A percentile compares a stretch with the other conserved stretches of the same genome.
These are phyloP conservation scores for Agrotis puta DNA, from an alignment of 2,888 invertebrate genomes.

Conservation along the genomic window DNA sequence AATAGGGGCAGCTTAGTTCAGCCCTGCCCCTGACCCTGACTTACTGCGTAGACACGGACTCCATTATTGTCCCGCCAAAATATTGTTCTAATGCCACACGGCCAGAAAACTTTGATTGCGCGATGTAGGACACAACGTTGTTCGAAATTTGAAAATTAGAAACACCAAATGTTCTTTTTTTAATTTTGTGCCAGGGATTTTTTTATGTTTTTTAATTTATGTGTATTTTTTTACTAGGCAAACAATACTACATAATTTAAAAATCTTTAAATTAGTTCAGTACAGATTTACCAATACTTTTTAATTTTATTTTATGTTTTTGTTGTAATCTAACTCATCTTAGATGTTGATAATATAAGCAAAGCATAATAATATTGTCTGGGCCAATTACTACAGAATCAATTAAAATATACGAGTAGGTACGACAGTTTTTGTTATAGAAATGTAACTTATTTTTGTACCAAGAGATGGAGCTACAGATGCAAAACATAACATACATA, in stretches of 20 bases:
- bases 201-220: not conserved
- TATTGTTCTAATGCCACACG: not conserved
- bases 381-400: not conserved
- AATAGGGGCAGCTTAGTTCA: constrained; percentile 14
- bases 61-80: not conserved
- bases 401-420: no score
- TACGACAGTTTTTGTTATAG: not conserved
- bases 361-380: no score
- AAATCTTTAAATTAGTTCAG: no score
- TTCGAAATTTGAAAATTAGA: constrained; percentile 15
- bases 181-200: not conserved
- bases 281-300: not conserved
- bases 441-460: not conserved
- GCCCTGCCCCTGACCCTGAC: constrained; percentile 42
- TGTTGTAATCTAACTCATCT: not conserved
- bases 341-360: not conserved
- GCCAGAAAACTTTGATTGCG: constrained; percentile 49
- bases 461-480: constrained; percentile 1
- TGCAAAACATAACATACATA: not conserved
- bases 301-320: not conserved
- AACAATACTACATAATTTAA: not conserved
- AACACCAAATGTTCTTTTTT: not conserved
- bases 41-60: constrained; percentile 48
- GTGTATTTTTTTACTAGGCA: no score
- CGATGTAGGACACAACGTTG: constrained; percentile 33